phyloP scores from a whole-genome alignment of 2,797 vertebrate species.

The Glyptemys insculpta region DNA sequence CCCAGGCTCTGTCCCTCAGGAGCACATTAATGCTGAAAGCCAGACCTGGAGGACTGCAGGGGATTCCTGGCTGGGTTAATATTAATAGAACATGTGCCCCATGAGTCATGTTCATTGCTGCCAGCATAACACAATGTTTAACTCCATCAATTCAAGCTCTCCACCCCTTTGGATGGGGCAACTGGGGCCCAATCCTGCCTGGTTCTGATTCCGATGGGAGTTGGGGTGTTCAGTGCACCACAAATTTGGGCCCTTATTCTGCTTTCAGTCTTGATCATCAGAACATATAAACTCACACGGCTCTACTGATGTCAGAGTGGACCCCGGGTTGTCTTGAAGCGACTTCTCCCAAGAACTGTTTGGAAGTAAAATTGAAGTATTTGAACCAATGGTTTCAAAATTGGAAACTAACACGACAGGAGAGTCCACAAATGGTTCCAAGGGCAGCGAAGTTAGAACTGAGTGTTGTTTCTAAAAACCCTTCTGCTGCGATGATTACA shows the following conservation, averaged over 20 bases:
- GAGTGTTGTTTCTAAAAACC: neutral
- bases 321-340: neutral
- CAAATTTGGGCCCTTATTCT: fast-evolving
- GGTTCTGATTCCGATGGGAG: neutral
- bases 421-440: neutral
- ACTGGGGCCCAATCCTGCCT: fast-evolving
- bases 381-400: neutral
- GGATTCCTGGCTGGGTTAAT: neutral
- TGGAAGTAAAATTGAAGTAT: neutral
- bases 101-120: neutral
- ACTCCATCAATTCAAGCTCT: neutral
- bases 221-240: fast-evolving
- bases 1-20: fast-evolving
- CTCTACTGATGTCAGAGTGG: neutral
- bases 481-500: neutral
- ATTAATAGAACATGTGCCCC: neutral
- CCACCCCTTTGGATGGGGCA: neutral
- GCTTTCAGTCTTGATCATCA: neutral
- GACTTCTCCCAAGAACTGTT: neutral
- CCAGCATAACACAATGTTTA: neutral
- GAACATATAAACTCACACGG: neutral
- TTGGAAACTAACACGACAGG: neutral
- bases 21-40: neutral
- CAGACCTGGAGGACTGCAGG: neutral
- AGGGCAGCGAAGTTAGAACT: neutral